Evolutionary conservation across 2,888 invertebrate species (phyloP).

Genomic region (Drosophila rubida): DNA sequence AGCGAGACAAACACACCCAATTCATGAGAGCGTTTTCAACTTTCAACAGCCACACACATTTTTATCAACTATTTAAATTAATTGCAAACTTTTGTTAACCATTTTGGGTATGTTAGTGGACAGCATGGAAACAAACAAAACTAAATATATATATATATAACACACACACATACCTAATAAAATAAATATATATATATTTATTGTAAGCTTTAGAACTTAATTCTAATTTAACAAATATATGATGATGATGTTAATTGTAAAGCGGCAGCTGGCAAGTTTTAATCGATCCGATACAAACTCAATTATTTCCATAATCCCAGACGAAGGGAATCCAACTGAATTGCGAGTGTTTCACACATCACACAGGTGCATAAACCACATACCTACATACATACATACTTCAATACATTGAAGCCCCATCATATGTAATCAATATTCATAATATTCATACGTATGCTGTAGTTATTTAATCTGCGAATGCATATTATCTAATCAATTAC

Average conservation of each 20-base stretch:
- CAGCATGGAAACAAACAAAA: slow-evolving; percentile 19
- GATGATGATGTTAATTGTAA: slow-evolving; percentile 39
- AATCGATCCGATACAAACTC: slow-evolving; percentile 29
- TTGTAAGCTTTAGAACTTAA: slow-evolving; percentile 67
- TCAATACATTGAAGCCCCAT: slow-evolving; percentile 10
- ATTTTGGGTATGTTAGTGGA: slow-evolving; percentile 59
- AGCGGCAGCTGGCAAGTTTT: slow-evolving; percentile 38
- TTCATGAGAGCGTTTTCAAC: slow-evolving; percentile 58
- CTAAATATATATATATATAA: slow-evolving; percentile 24
- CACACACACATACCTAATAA: slow-evolving; percentile 44
- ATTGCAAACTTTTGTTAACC: slow-evolving; percentile 52
- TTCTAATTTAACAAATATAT: slow-evolving; percentile 58
- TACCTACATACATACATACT: not conserved
- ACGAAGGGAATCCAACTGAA: slow-evolving; percentile 26
- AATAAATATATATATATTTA: slow-evolving; percentile 63
- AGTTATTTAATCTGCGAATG: slow-evolving; percentile 35
- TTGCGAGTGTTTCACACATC: slow-evolving; percentile 24
- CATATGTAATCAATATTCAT: slow-evolving; percentile 22
- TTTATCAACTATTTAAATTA: slow-evolving; percentile 29
- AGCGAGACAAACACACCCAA: slow-evolving; percentile 49
- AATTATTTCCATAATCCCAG: slow-evolving; percentile 8
- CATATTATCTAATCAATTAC: slow-evolving; percentile 30
- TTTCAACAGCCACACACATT: slow-evolving; percentile 57
- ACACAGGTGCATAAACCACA: slow-evolving; percentile 9
- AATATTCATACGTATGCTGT: slow-evolving; percentile 15